Percentiles rank a stretch among this genome's conserved stretches.
These are phyloP conservation scores for Latrodectus geometricus DNA, from an alignment of 1,140 invertebrate genomes.

Conservation along the genomic window DNA sequence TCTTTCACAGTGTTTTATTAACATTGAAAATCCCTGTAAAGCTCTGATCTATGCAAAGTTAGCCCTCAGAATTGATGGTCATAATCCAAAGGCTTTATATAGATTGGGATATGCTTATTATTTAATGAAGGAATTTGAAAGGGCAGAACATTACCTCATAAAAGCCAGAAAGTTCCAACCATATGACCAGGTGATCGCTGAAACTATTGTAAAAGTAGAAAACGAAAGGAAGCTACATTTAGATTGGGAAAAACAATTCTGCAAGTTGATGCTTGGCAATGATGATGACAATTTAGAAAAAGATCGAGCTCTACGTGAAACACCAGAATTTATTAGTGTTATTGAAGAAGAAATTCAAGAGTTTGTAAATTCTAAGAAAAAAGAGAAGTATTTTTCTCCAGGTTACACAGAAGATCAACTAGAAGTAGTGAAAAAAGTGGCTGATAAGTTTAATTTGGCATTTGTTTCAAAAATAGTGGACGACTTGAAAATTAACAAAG, in stretches of 20 bases:
- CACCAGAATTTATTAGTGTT: conserved; percentile 2
- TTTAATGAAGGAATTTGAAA: conserved; percentile 4
- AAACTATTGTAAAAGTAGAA: conserved; percentile 9
- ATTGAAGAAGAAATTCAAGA: conserved; percentile 4
- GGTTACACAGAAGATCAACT: conserved; percentile 31
- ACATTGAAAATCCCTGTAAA: conserved; percentile 7
- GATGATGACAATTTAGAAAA: too few species aligned
- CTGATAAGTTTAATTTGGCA: conserved; percentile 1
- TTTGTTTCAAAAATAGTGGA: conserved; percentile 33
- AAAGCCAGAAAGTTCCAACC: conserved; percentile 28
- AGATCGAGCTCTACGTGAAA: not conserved
- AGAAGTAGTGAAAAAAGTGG: conserved; percentile 20
- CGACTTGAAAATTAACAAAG: conserved; percentile 19
- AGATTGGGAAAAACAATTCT: conserved; percentile 41
- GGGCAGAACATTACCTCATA: conserved; percentile 31
- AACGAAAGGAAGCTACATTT: conserved; percentile 12
- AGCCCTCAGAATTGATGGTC: conserved; percentile 18
- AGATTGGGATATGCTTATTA: conserved; percentile 16
- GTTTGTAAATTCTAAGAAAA: conserved; percentile 35
- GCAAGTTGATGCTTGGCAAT: not conserved
- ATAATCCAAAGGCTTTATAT: conserved; percentile 41
- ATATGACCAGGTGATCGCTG: conserved; percentile 19
- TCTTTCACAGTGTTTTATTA: conserved; percentile 29
- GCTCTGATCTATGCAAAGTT: conserved; percentile 28
- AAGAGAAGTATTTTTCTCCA: conserved; percentile 14